A percentile compares a stretch with the other conserved stretches of the same genome.
Conservation (phyloP, 2,797 vertebrate genomes). For the Siniperca undulata region DNA sequence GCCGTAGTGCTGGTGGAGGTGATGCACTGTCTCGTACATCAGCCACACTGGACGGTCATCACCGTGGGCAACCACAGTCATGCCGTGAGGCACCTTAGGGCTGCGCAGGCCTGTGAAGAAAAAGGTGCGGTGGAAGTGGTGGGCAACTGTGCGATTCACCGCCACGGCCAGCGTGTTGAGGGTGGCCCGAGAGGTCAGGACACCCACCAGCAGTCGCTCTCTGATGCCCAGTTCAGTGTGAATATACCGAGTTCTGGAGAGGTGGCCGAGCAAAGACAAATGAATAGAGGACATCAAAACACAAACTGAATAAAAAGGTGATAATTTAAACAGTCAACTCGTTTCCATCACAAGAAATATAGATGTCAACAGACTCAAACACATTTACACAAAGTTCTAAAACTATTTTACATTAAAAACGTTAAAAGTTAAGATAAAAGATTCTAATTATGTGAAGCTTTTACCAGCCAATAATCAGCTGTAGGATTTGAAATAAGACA, state of each 20-base stretch:
- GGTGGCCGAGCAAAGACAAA: not conserved
- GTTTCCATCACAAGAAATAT: not conserved
- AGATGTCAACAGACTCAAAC: not conserved
- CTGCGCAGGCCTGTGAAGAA: conserved; percentile 95
- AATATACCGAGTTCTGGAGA: conserved; percentile 94
- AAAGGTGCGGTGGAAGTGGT: conserved; percentile 92
- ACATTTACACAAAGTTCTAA: not conserved
- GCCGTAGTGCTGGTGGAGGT: conserved; percentile 92
- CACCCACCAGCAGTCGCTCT: conserved; percentile 93
- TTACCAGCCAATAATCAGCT: conserved; percentile 5
- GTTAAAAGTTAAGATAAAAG: not conserved
- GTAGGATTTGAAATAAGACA: not conserved
- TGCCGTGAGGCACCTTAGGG: conserved; percentile 91
- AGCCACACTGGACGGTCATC: conserved; percentile 97
- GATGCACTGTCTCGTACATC: conserved; percentile 96
- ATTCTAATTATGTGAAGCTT: conserved; percentile 7
- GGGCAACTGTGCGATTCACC: conserved; percentile 95
- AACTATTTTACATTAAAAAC: not conserved
- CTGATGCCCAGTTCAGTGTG: conserved; percentile 96
- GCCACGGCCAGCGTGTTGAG: conserved; percentile 93
- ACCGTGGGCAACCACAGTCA: conserved; percentile 93
- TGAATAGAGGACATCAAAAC: not conserved
- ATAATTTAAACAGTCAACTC: not conserved
- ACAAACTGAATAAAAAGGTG: not conserved
- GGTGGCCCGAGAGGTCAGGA: conserved; percentile 93